Evolutionary conservation across 1,140 invertebrate genomes (phyloP).

Genomic region (Hestina assimilis): DNA sequence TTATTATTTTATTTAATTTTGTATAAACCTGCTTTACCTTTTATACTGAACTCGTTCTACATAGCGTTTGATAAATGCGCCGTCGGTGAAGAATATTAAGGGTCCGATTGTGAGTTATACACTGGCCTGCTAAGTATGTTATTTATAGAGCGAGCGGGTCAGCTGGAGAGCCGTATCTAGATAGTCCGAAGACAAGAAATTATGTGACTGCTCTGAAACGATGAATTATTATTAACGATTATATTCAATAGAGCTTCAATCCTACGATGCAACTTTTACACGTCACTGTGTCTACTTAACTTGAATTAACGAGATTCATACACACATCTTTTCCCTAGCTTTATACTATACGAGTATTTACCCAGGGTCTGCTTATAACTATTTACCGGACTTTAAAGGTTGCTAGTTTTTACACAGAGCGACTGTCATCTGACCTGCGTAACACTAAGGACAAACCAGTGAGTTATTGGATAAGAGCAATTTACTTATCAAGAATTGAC

Average conservation of each 20-base stretch:
- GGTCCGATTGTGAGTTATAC: constrained; percentile 65
- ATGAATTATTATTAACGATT: constrained; percentile 19
- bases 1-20: constrained; percentile 77
- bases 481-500: too few relatives aligned
- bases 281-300: too few relatives aligned
- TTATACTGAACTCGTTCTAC: constrained; percentile 62
- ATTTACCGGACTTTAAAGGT: too few relatives aligned
- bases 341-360: too few relatives aligned
- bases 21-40: constrained; percentile 60
- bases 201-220: constrained; percentile 12
- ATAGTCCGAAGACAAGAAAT: constrained; percentile 27
- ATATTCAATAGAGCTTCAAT: background rate
- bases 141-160: constrained; percentile 58
- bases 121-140: constrained; percentile 60
- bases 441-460: too few relatives aligned
- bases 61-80: constrained; percentile 66
- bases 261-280: too few relatives aligned
- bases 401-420: too few relatives aligned
- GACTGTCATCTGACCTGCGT: too few relatives aligned
- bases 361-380: too few relatives aligned
- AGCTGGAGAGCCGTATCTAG: constrained; percentile 36
- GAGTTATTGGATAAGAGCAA: too few relatives aligned
- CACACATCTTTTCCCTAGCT: too few relatives aligned
- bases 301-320: too few relatives aligned
- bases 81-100: constrained; percentile 60